Evolutionary conservation across 2,797 vertebrate genomes (phyloP).

Genomic region (Chrysocyon brachyurus): DNA sequence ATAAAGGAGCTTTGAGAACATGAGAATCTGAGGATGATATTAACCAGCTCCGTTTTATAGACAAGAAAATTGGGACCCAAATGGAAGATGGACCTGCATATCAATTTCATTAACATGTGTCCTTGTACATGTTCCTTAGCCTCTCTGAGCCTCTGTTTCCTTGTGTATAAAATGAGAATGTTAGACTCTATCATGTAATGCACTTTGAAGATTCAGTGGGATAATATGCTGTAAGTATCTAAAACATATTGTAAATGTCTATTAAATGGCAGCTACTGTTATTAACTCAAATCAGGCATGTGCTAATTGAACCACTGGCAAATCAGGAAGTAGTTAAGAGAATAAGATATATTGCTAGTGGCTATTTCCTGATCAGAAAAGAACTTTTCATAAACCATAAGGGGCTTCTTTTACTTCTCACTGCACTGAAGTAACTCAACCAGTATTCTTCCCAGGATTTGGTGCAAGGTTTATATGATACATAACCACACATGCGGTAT

Average conservation of each 20-base stretch:
- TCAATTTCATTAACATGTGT: neutral
- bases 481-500: neutral
- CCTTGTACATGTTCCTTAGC: neutral
- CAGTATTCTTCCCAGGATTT: neutral
- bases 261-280: neutral
- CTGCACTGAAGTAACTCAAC: neutral
- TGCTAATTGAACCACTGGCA: conserved; percentile 13
- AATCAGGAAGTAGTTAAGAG: conserved; percentile 2
- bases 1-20: neutral
- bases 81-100: neutral
- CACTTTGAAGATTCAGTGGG: neutral
- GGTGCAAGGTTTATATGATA: neutral
- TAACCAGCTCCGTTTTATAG: neutral
- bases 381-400: neutral
- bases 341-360: neutral
- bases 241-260: conserved; percentile 30
- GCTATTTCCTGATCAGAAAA: conserved; percentile 24
- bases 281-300: conserved; percentile 29
- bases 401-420: neutral
- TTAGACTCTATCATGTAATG: neutral
- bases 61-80: neutral
- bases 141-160: conserved; percentile 9
- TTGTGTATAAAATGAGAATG: neutral
- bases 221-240: neutral
- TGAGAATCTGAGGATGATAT: neutral